Conservation (phyloP, 2,888 invertebrate genomes). For the Torymus texanus region DNA sequence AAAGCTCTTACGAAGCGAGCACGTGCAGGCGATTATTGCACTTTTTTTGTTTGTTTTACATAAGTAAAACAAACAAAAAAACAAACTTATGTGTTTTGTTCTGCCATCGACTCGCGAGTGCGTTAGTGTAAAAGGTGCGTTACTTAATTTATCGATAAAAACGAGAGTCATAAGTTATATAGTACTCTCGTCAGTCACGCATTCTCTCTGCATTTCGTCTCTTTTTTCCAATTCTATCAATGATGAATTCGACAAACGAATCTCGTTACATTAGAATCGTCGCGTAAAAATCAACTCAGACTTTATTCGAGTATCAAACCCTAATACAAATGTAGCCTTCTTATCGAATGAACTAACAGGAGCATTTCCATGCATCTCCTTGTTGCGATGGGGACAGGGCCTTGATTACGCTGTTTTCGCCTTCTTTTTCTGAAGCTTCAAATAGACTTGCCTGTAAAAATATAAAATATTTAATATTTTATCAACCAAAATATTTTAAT, state of each 20-base stretch:
- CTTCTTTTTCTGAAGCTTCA: constrained; percentile 69
- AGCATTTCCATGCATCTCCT: constrained; percentile 69
- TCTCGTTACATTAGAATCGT: constrained; percentile 15
- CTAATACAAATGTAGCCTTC: constrained; percentile 15
- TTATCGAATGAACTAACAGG: constrained; percentile 51
- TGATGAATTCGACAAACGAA: constrained; percentile 18
- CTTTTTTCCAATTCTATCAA: constrained; percentile 2
- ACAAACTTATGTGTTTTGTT: background rate
- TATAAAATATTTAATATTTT: background rate
- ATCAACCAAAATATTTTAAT: too few species aligned
- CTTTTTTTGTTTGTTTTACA: constrained; percentile 24
- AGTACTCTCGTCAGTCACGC: constrained; percentile 23
- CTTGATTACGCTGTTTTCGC: constrained; percentile 67
- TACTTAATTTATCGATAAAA: constrained; percentile 20
- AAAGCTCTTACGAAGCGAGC: constrained; percentile 42
- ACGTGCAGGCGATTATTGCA: constrained; percentile 19
- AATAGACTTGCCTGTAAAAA: constrained; percentile 68
- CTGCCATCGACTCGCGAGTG: constrained; percentile 7
- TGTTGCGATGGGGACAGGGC: constrained; percentile 68
- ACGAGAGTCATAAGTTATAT: constrained; percentile 20
- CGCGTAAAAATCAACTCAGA: constrained; percentile 27
- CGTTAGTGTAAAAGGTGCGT: constrained; percentile 37
- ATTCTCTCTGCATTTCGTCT: constrained; percentile 3
- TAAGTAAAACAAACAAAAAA: too few species aligned
- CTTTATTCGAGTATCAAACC: constrained; percentile 23